These are phyloP conservation scores for Neodon shergylaensis DNA, from an alignment of 2,113 vertebrate genomes.

Conservation along the genomic window DNA sequence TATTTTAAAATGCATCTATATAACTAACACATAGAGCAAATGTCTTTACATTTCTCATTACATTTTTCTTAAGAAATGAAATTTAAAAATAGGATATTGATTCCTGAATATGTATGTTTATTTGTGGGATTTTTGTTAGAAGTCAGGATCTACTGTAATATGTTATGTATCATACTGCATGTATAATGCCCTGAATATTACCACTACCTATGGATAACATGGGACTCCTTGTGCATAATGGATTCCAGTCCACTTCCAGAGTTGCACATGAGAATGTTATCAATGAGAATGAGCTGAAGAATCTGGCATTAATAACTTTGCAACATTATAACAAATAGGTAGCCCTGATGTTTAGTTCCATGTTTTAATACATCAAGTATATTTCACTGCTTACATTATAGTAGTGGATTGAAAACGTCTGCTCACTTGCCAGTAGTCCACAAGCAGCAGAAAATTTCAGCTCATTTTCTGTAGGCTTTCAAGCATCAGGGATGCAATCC, in stretches of 20 bases:
- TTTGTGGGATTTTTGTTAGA: conserved; percentile 67
- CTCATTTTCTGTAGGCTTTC: conserved; percentile 79
- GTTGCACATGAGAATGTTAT: conserved; percentile 77
- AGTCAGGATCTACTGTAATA: conserved; percentile 56
- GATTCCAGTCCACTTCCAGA: conserved; percentile 66
- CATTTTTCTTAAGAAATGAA: conserved; percentile 11
- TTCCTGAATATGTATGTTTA: conserved; percentile 5
- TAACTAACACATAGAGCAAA: not conserved
- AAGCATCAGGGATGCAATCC: conserved; percentile 79
- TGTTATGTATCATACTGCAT: conserved; percentile 60
- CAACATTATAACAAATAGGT: conserved; percentile 80
- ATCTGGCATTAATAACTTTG: conserved; percentile 81
- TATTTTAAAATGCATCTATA: not conserved
- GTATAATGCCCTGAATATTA: conserved; percentile 63
- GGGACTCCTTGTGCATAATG: conserved; percentile 69
- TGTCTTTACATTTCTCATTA: not conserved
- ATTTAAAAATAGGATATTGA: conserved; percentile 1
- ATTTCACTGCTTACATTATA: conserved; percentile 89
- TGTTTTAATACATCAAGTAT: conserved; percentile 76
- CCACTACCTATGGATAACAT: conserved; percentile 63
- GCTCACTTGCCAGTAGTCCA: conserved; percentile 83
- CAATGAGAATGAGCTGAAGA: conserved; percentile 74
- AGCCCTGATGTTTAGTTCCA: conserved; percentile 78
- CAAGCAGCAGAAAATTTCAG: conserved; percentile 78
- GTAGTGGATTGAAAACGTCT: conserved; percentile 94